A percentile compares a stretch with the other conserved stretches of the same genome.
Conservation (phyloP, 2,888 invertebrate genomes). For the Drosophila borealis region DNA sequence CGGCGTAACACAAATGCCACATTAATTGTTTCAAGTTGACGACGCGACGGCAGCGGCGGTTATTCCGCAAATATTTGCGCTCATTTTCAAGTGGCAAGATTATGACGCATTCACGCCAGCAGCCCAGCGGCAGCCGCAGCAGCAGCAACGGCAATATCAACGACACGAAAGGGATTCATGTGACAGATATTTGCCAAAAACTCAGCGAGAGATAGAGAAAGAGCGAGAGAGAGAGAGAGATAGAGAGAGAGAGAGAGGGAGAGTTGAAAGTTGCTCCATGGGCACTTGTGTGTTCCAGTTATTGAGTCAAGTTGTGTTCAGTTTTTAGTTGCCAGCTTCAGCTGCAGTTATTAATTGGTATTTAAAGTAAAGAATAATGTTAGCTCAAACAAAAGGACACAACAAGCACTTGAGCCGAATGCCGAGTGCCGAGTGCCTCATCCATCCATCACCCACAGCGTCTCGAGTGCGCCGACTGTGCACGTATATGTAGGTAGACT, state of each 20-base stretch:
- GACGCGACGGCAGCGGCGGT: conserved; percentile 52
- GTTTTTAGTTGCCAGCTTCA: conserved; percentile 58
- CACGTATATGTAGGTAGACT: conserved; percentile 46
- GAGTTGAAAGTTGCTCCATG: conserved; percentile 1
- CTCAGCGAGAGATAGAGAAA: conserved; percentile 20
- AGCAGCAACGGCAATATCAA: not conserved
- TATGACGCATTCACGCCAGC: conserved; percentile 81
- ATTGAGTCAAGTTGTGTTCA: conserved; percentile 20
- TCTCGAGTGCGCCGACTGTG: conserved; percentile 66
- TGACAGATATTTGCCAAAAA: conserved; percentile 66
- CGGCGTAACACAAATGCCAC: conserved; percentile 81
- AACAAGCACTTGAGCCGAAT: conserved; percentile 65
- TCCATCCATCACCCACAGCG: conserved; percentile 80
- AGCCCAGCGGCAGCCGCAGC: conserved; percentile 45
- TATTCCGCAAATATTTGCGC: conserved; percentile 69
- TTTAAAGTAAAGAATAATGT: conserved; percentile 81
- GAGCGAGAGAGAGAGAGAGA: not conserved
- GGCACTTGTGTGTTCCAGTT: conserved; percentile 81
- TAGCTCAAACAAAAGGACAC: conserved; percentile 75
- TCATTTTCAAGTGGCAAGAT: conserved; percentile 80
- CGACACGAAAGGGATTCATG: conserved; percentile 14
- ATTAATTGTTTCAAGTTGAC: conserved; percentile 81
- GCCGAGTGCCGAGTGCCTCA: conserved; percentile 44
- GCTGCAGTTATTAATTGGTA: conserved; percentile 80
- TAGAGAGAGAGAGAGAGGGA: conserved; percentile 2